Conservation (phyloP, 2,797 vertebrate species). For the Sphenopsis melanotis region DNA sequence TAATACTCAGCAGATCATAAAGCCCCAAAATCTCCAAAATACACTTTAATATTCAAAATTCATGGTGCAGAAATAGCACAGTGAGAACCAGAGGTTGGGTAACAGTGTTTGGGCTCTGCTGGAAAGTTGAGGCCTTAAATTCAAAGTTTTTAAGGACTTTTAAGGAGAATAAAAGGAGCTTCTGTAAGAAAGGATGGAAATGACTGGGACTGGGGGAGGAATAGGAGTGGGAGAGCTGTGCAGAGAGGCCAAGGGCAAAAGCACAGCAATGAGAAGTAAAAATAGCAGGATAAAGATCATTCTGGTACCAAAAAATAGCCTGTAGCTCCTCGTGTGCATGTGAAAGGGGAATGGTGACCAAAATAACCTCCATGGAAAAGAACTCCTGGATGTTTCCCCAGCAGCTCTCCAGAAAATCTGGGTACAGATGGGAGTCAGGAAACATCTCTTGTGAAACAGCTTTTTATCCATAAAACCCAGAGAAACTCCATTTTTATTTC, state of each 20-base stretch:
- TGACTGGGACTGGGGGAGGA: neutral
- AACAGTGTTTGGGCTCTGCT: neutral
- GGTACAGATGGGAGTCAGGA: neutral
- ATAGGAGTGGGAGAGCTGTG: neutral
- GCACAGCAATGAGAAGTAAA: neutral
- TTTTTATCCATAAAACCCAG: neutral
- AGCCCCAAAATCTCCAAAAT: neutral
- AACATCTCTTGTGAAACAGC: neutral
- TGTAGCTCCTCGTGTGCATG: neutral
- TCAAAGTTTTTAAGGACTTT: neutral
- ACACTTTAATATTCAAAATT: neutral
- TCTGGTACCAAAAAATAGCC: neutral
- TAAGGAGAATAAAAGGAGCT: neutral
- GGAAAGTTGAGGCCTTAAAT: neutral
- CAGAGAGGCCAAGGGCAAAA: neutral
- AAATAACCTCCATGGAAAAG: neutral
- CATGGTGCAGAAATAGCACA: accelerated
- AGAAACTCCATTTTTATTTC: neutral
- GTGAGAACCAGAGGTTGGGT: neutral
- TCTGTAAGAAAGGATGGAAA: neutral
- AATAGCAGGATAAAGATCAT: slow-evolving; percentile 2
- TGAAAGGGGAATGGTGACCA: neutral
- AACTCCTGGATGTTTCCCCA: neutral
- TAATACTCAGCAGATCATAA: neutral
- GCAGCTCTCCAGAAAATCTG: neutral